phyloP scores from a whole-genome alignment of 2,113 vertebrate genomes.

The Castor canadensis region DNA sequence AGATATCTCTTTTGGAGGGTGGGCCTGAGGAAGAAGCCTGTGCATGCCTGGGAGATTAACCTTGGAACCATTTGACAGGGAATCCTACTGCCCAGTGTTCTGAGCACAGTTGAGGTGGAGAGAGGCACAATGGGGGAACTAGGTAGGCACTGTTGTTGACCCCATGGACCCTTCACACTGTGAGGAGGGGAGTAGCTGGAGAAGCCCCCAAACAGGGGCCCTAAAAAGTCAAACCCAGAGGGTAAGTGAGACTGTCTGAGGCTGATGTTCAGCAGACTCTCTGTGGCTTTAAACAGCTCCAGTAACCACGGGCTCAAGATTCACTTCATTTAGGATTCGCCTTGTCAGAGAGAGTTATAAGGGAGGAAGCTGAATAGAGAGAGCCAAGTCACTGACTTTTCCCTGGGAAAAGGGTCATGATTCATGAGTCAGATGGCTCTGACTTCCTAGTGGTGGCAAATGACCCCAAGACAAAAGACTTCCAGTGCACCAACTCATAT shows the following conservation, averaged over 20 bases:
- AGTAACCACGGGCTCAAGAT: not conserved
- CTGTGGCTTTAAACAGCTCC: not conserved
- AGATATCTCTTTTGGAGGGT: not conserved
- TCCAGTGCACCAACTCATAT: too few species aligned
- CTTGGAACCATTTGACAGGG: not conserved
- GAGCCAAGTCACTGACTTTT: not conserved
- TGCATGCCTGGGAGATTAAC: not conserved
- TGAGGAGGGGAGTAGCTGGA: too few species aligned
- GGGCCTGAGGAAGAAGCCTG: not conserved
- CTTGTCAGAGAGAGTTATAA: not conserved
- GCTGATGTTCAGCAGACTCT: not conserved
- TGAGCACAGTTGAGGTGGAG: rapidly evolving
- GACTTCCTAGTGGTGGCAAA: not conserved
- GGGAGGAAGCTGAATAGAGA: not conserved
- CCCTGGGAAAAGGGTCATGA: not conserved
- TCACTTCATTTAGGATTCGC: not conserved
- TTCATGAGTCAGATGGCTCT: not conserved
- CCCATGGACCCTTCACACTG: not conserved
- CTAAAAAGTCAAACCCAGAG: not conserved
- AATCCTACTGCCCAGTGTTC: not conserved
- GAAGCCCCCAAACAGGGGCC: not conserved
- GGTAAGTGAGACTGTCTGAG: not conserved
- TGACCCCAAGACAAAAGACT: not conserved
- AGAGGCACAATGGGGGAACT: not conserved
- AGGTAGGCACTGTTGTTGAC: not conserved